These are phyloP conservation scores for Gymnopithys bicolor DNA, from an alignment of 2,797 vertebrate species.

Conservation along the genomic window DNA sequence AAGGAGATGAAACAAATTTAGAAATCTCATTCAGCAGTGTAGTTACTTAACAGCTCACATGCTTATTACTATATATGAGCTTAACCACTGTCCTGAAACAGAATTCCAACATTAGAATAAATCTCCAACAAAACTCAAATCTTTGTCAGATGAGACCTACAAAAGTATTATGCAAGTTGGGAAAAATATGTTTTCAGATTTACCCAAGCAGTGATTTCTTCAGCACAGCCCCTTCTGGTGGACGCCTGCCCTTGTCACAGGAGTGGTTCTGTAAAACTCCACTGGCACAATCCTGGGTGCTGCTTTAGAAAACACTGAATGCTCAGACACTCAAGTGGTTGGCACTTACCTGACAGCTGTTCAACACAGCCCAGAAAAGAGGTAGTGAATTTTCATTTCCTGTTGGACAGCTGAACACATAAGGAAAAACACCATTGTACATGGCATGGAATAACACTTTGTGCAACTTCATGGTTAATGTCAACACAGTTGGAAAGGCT, in stretches of 20 bases:
- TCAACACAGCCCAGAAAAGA: neutral
- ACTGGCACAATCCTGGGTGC: neutral
- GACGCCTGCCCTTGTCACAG: neutral
- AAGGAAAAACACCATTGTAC: neutral
- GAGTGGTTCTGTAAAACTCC: neutral
- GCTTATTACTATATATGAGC: neutral
- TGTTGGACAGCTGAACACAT: neutral
- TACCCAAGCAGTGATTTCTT: neutral
- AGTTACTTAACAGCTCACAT: neutral
- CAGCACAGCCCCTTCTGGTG: neutral
- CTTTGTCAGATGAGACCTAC: neutral
- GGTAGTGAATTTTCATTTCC: neutral
- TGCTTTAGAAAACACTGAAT: neutral
- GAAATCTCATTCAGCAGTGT: neutral
- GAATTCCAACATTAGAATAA: neutral
- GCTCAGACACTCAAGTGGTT: neutral
- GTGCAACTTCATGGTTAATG: neutral
- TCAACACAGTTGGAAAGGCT: neutral
- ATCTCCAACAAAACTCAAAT: neutral
- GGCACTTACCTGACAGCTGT: neutral
- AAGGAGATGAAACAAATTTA: constrained; percentile 15
- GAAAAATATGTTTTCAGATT: neutral
- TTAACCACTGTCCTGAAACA: neutral
- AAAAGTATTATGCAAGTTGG: neutral
- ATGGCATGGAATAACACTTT: neutral